These are phyloP conservation scores for Phaethon lepturus DNA, from an alignment of 2,113 vertebrate species.

Conservation along the genomic window DNA sequence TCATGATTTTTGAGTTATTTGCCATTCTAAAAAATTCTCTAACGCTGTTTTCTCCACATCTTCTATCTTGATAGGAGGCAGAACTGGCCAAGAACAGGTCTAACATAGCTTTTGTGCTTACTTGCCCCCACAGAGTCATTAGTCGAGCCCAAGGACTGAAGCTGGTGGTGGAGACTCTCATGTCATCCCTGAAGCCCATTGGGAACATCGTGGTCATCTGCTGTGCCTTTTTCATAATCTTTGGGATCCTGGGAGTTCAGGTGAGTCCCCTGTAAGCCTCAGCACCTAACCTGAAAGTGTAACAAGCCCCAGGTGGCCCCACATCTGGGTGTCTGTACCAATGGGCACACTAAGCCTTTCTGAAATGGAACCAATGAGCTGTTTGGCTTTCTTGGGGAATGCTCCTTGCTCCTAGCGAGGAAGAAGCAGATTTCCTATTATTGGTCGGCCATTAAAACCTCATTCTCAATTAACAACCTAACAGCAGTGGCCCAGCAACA, in stretches of 20 bases:
- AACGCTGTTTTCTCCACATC: neutral
- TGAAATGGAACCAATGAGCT: neutral
- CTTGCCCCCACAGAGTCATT: conserved; percentile 85
- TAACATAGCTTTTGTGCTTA: neutral
- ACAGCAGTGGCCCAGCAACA: neutral
- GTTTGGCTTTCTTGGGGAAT: neutral
- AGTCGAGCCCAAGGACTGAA: conserved; percentile 97
- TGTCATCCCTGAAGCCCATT: conserved; percentile 98
- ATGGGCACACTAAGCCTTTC: neutral
- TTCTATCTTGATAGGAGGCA: neutral
- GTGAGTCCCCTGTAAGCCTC: conserved; percentile 73
- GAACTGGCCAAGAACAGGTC: neutral
- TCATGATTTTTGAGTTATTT: neutral
- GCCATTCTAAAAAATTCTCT: neutral
- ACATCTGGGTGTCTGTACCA: neutral
- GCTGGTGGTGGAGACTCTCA: conserved; percentile 96
- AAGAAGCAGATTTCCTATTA: neutral
- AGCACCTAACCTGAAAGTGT: fast-evolving
- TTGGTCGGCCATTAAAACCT: neutral
- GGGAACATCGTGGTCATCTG: conserved; percentile 99
- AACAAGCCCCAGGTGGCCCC: fast-evolving
- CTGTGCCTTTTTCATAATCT: conserved; percentile 99
- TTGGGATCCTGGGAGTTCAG: conserved; percentile 98
- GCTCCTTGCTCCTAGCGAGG: neutral
- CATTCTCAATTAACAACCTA: neutral